Base-by-base conservation (phyloP, 1,140 invertebrate genomes). In the Drosophila nikananu region DNA sequence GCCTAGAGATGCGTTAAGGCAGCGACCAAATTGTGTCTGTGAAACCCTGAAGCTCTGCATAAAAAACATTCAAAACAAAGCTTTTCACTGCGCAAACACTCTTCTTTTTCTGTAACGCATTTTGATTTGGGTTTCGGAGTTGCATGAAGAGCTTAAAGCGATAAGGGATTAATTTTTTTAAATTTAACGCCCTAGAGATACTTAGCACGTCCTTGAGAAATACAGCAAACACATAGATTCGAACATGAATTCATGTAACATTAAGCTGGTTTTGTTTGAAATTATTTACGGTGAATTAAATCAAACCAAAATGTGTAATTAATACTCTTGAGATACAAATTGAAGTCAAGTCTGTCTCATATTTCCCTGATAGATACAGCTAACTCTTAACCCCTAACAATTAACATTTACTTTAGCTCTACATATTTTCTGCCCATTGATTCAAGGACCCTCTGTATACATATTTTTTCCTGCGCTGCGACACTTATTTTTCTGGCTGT, bases 401-500 rank as follows among this genome's bases (percentile, higher is more conserved):
- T 55, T 55, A 55, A 55, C 37, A 55, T 55, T 55, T 55, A 37
- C 32, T 39, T 39, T 12, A n/a, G 54, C 35, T 57, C 54, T 39
- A 57, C 54, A 57, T 57, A 39, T 55, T 57, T 39, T 39, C 21
- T 57, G 35, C 35, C 35, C 35, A 39, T 57, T 57, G 54, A 57
- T 57, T 57, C 21, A 57, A 57, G 54, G 54, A 57, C 54, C 15
- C 8, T 37, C 13, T 37, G 15, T 25, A 23, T 39, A 57, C 23
- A 39, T 37, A 23, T 63, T 54, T 79, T 68, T 57, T 39, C 23
- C 77, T 37, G 5, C 42, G 46, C 51, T 49, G 67, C n/a, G 48
- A 57, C 41, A 54, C 49, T 37, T 51, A 57, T 70, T 68, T 72
- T 44, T 48, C 35, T 30, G 44, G 27, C 44, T 30, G 46, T 82